Conservation (phyloP, 2,797 vertebrate genomes). For the Todus mexicanus region DNA sequence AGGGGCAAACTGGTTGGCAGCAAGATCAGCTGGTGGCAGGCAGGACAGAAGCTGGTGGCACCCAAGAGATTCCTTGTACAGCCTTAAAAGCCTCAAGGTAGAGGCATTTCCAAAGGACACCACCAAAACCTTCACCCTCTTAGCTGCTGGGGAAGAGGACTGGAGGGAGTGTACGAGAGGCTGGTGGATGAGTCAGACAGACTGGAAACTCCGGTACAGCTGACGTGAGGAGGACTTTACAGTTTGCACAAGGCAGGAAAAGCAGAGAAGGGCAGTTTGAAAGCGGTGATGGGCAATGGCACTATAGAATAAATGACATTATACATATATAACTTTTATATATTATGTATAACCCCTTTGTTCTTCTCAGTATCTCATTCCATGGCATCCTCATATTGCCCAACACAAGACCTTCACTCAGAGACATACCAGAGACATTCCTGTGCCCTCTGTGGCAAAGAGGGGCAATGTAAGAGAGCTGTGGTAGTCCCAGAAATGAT, state of each 20-base stretch:
- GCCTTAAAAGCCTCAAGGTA: background rate
- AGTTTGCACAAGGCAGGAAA: background rate
- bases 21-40: background rate
- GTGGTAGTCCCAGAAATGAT: background rate
- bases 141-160: background rate
- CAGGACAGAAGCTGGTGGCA: background rate
- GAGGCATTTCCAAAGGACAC: background rate
- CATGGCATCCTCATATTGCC: rapidly evolving
- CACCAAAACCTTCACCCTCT: background rate
- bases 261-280: background rate
- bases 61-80: background rate
- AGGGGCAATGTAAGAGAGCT: background rate
- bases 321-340: no score
- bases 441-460: background rate
- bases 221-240: background rate
- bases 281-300: background rate
- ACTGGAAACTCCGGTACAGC: slow-evolving; percentile 1
- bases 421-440: no score
- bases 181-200: background rate
- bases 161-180: background rate
- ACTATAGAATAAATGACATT: background rate
- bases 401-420: background rate
- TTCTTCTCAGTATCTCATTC: background rate
- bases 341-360: background rate
- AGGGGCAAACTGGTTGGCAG: background rate